phyloP scores from a whole-genome alignment of 2,113 vertebrate genomes.

The Scomber japonicus region DNA sequence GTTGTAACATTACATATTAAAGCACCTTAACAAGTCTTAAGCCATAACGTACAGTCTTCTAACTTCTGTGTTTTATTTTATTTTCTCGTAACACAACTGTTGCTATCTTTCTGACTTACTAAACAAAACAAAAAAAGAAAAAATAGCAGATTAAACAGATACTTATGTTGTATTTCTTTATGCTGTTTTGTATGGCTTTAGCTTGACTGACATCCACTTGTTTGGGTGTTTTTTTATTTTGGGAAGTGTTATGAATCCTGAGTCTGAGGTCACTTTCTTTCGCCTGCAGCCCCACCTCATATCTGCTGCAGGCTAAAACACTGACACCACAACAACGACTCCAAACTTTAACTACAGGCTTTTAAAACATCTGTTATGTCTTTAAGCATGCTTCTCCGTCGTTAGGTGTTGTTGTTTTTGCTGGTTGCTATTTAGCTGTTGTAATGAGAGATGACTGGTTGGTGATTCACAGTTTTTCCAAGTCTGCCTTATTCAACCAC shows the following conservation, averaged over 20 bases:
- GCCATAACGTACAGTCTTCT: rapidly evolving
- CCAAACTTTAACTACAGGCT: too few relatives aligned
- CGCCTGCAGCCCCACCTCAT: conserved; percentile 59
- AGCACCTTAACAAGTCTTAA: rapidly evolving
- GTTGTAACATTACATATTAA: neutral
- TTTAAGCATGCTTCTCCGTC: too few relatives aligned
- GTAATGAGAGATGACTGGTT: too few relatives aligned
- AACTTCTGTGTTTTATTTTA: neutral
- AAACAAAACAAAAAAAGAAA: neutral
- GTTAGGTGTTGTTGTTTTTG: too few relatives aligned
- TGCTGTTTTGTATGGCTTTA: neutral
- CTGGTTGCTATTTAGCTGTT: too few relatives aligned
- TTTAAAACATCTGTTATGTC: too few relatives aligned
- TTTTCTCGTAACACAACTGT: neutral
- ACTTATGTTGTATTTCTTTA: too few relatives aligned
- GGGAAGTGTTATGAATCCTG: neutral
- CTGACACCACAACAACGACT: too few relatives aligned
- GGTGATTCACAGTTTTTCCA: too few relatives aligned
- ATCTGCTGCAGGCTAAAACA: neutral
- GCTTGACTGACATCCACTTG: neutral
- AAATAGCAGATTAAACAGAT: neutral
- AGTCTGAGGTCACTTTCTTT: conserved; percentile 12
- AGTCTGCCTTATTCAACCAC: too few relatives aligned
- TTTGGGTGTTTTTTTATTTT: neutral
- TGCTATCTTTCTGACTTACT: conserved; percentile 1